Base-by-base conservation (phyloP, 2,797 vertebrate genomes). In the Eupleurogrammus muticus region DNA sequence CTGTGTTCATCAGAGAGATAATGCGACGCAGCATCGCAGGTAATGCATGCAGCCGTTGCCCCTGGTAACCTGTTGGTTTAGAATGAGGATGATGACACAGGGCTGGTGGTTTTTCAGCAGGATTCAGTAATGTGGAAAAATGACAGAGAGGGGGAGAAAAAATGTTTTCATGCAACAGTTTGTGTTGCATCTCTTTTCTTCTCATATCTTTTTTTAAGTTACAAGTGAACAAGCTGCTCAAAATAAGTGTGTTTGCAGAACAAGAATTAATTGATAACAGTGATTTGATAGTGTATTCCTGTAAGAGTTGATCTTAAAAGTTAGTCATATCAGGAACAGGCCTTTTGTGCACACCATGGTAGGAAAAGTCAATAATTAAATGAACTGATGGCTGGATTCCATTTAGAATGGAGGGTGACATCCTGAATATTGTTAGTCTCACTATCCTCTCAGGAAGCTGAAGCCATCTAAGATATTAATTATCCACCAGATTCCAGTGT, bases 11-110 rank as follows among this genome's bases (percentile, higher is more conserved):
- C 0, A 49, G 8, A 46, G 59, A 28, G 28, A 28, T 28, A 28
- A 3, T 28, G 6, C 28, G 38, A 57, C 0, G n/a, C 49, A 16
- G 4, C 0, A 10, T 47, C 57, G 73, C 62, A 51, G 67, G 48
- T 20, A 50, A 59, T 21, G 19, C 20, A 7, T 11, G 36, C 16
- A 40, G 73, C 66, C 23, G 61, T 48, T 48, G 66, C 50, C 62
- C 20, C 13, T 0, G 8, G 38, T 49, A 59, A 79, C 57, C 49
- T 54, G 52, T 20, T 68, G 58, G 17, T 71, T 34, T 38, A 70
- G 36, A 44, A 68, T 11, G 34, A 47, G 36, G 63, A 44, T 42
- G 13, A 1, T 2, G 20, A 44, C 34, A 32, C 4, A 42, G 62
- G 21, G 20, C 21, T 0, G 8, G 14, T 35, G 61, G 40, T 19